Base-by-base conservation (phyloP, 1,140 invertebrate genomes). In the Dryas iulia region DNA sequence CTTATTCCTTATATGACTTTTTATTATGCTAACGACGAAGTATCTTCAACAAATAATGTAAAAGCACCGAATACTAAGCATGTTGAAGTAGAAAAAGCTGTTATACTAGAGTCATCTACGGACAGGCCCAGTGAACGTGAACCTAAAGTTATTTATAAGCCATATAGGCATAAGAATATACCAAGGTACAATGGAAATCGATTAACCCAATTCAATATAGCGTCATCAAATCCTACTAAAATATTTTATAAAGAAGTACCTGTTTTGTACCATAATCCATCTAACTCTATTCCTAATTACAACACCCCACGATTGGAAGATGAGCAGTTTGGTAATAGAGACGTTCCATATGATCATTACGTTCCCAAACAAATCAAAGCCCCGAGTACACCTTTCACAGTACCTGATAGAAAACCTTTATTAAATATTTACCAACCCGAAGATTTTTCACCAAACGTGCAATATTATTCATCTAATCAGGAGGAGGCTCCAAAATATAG, bases 1-100 rank as follows among this genome's bases (percentile, higher is more conserved):
- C 81, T 97, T 39, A 95, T 97, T 78, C 96, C 96, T 1, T 97
- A 97, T 79, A 96, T 96, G 94, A 96, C 95, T 30, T 97, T 95
- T 83, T 96, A 96, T 81, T 92, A 95, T 18, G 93, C 94, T 1
- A 95, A 94, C 65, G 93, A 94, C 74, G 93, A 94, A 78, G 93
- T 81, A 7, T 59, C 75, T 12, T 80, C 89, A 31, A 80, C 81
- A 80, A 78, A 14, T 84, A 89, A 63, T 7, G 39, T 14, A 11
- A 47, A 47, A 10, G 2, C 21, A 54, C 73, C 0, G 77, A 73
- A 71, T 25, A 59, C 76, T 25, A 87, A 82, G 57, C 82, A 83
- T 59, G 70, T 89, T 26, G 89, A 91, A 77, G 82, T 89, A 23
- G 85, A 91, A 70, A 92, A 91, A 68, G 86, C 87, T 5, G 73